A percentile compares a stretch with the other conserved stretches of the same genome.
These are phyloP conservation scores for Lydus trimaculatus DNA, from an alignment of 2,888 invertebrate species.

Conservation along the genomic window DNA sequence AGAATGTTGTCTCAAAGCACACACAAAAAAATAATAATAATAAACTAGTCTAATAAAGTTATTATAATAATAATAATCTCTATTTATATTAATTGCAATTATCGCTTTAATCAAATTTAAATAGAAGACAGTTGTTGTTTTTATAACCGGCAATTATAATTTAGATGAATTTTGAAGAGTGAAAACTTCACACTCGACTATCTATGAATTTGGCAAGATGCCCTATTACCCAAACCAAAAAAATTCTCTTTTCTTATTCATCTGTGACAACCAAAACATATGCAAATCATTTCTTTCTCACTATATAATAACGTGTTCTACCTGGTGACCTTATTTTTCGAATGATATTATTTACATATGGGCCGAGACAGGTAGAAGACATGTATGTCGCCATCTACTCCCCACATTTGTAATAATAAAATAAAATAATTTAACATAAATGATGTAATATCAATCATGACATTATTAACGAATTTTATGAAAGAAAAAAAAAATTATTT, in stretches of 20 bases:
- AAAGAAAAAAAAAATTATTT: neutral
- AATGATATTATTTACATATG: slow-evolving; percentile 29
- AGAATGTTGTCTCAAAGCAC: neutral
- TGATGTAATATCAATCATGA: neutral
- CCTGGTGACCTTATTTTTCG: slow-evolving; percentile 10
- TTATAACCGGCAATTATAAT: neutral
- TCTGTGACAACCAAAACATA: slow-evolving; percentile 12
- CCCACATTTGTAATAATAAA: neutral
- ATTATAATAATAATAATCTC: neutral
- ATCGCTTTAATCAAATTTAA: neutral
- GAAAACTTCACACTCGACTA: neutral
- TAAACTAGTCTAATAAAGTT: neutral
- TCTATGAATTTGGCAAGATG: neutral
- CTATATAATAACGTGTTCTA: slow-evolving; percentile 23
- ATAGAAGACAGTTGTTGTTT: neutral
- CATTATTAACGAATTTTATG: neutral
- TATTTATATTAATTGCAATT: neutral
- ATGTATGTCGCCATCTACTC: slow-evolving; percentile 29
- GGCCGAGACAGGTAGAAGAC: slow-evolving; percentile 24
- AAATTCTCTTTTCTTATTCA: neutral
- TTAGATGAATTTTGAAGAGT: neutral
- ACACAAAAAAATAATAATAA: neutral
- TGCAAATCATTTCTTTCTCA: slow-evolving; percentile 17
- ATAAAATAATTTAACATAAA: neutral
- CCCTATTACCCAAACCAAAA: neutral